These are phyloP conservation scores for Argyresthia albistria DNA, from an alignment of 2,888 invertebrate species.

Conservation along the genomic window DNA sequence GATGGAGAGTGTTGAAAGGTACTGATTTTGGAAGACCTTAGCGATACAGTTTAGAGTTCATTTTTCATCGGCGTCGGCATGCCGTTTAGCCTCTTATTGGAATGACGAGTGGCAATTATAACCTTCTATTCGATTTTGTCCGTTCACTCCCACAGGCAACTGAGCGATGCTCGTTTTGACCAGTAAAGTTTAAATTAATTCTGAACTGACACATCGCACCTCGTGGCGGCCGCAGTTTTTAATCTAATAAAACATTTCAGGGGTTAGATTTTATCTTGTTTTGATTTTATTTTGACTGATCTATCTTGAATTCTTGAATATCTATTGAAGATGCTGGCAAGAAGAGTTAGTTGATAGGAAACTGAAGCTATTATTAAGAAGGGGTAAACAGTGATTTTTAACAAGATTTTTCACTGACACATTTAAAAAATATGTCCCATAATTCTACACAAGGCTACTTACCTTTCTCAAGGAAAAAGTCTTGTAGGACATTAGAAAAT, in stretches of 20 bases:
- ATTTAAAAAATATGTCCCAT: too few species aligned
- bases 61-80: constrained; percentile 31
- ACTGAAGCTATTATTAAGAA: too few species aligned
- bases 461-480: too few species aligned
- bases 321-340: too few species aligned
- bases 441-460: too few species aligned
- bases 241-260: constrained; percentile 14
- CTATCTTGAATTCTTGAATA: not conserved
- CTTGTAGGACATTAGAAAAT: too few species aligned
- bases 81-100: constrained; percentile 43
- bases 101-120: constrained; percentile 54
- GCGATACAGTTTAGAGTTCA: constrained; percentile 25
- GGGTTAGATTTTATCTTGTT: not conserved
- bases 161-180: constrained; percentile 48
- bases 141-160: constrained; percentile 49
- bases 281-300: constrained; percentile 7
- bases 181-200: constrained; percentile 68
- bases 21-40: constrained; percentile 13
- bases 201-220: constrained; percentile 60
- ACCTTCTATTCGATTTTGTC: constrained; percentile 64
- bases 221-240: constrained; percentile 48
- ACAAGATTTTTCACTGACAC: too few species aligned
- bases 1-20: constrained; percentile 14
- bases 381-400: too few species aligned
- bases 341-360: too few species aligned